Evolutionary conservation across 2,888 invertebrate genomes (phyloP), one percentile per base, ranked within the genome.

Genomic region (Ectropis crepuscularia): DNA sequence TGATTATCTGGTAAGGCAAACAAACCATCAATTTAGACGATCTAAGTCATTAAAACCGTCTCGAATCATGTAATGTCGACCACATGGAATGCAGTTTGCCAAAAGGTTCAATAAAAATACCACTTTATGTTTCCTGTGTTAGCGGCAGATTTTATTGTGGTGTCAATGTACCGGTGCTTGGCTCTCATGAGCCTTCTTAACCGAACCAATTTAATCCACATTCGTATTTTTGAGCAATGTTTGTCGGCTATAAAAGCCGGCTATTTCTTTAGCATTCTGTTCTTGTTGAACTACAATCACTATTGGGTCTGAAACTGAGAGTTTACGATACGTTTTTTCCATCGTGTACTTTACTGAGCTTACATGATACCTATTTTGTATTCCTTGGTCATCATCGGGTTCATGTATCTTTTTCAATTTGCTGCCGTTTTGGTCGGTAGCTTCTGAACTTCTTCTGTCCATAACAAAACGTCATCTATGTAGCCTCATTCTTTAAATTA

Each of bases 121-220:
- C 78, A 86, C 80, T 89, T 91, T 87, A 91, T 89, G 88, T 89
- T 85, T 90, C 88, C 89, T 88, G 89, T 86, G 86, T 85, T 87
- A 84, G 83, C 81, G 77, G 78, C 78, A 80, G 84, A 88, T 86
- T 89, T 89, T 87, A 90, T 87, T 83, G 82, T 83, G 81, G 86
- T 85, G 89, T 87, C 86, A 88, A 85, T 85, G 86, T 82, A 85
- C 86, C 78, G 81, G 76, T 78, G 80, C 80, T 80, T 81, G 81
- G 85, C 81, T 78, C 76, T 79, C 73, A 75, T 76, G 68, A 75
- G 75, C 74, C 73, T 78, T 78, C 78, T 82, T 81, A 77, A 74
- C 80, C 80, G 28, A 78, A 81, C 78, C 75, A 82, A 79, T 83
- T 80, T 79, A 80, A 81, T 85, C 80, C 77, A 77, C 73, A 79